Evolutionary conservation across 2,797 vertebrate genomes (phyloP), one percentile per base, ranked within the genome.

Genomic region (Botia almorhae): DNA sequence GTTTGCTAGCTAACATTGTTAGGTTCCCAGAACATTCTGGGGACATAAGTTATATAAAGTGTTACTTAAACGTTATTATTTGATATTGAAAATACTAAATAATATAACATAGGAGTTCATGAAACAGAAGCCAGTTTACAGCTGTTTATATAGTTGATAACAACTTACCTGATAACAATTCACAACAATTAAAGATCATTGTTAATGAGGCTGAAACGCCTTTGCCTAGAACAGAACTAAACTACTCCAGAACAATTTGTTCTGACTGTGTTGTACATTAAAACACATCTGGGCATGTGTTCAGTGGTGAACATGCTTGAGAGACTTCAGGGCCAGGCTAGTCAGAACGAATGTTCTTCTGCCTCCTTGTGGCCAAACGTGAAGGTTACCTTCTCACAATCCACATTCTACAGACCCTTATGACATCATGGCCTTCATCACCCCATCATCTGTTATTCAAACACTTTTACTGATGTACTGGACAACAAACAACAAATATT

Each of bases 361-460:
- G 81, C 81, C 81, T 74, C 81, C 81, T 63, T 61, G 81, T 83
- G 81, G 70, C 19, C 48, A 69, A 12, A 68, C 60, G 10, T 4
- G 56, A 23, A 55, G 33, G 55, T 64, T 67, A 58, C 17, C 13
- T 46, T 56, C 55, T 16, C 19, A 63, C 39, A 33, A 7, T 23
- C 11, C 19, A 23, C 46, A 29, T 29, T 55, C 56, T 19, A 21
- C 46, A 61, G 56, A 67, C 61, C 23, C 63, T 56, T 48, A 74
- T 51, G 43, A 51, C 3, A 8, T 2, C 61, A 69, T 69, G 36
- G 17, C 19, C 69, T 60, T 61, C n/a, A 53, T 60, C 63, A 33
- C 21, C 19, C 21, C 67, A 70, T 29, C 29, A 29, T 29, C 29
- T 29, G 29, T 61, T 46, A 26, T 29, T 56, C 51, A 70, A 21